Conservation (phyloP, 2,113 vertebrate genomes). For the Pterocles orientalis region DNA sequence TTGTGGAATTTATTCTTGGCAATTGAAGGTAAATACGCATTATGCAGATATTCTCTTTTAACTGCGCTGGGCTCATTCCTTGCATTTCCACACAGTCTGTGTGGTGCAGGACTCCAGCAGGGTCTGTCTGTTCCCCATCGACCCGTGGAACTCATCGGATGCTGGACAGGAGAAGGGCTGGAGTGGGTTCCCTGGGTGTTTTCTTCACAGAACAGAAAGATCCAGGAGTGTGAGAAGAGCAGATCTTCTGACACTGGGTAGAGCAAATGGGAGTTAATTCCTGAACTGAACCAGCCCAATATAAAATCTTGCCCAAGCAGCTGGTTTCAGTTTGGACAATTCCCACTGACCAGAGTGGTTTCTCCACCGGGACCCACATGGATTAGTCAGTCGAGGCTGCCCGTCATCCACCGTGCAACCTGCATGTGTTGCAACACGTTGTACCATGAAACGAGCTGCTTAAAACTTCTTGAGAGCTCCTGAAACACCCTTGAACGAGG, state of each 20-base stretch:
- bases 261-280: neutral
- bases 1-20: slow-evolving; percentile 39
- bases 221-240: neutral
- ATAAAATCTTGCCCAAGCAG: neutral
- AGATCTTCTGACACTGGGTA: neutral
- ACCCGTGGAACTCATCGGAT: neutral
- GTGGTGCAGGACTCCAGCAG: neutral
- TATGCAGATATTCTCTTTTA: slow-evolving; percentile 26
- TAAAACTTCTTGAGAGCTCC: neutral
- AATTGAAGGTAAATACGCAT: neutral
- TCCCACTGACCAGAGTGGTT: neutral
- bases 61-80: neutral
- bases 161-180: neutral
- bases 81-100: neutral
- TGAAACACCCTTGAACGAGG: neutral
- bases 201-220: neutral
- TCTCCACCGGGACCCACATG: neutral
- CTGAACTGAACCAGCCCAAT: neutral
- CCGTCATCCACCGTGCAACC: neutral
- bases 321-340: neutral
- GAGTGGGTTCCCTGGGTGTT: neutral
- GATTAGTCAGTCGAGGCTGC: neutral
- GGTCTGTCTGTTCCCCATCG: neutral
- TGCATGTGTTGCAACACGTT: neutral
- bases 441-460: neutral